Conservation (phyloP, 2,113 vertebrate genomes). For the Sitta europaea region DNA sequence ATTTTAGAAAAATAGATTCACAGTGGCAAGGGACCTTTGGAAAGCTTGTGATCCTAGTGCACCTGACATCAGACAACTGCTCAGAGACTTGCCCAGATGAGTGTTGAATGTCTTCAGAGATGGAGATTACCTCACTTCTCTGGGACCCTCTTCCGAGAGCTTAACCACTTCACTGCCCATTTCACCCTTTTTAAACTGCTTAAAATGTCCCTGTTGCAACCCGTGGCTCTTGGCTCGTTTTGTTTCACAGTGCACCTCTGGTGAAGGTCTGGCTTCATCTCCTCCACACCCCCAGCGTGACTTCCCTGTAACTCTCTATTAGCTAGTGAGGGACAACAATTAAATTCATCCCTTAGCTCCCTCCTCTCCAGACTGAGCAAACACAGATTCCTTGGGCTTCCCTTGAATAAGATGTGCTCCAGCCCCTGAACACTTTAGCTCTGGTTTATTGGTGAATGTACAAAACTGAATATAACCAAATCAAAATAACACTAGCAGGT, state of each 20-base stretch:
- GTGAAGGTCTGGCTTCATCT: neutral
- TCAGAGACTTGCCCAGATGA: neutral
- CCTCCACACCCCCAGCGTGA: neutral
- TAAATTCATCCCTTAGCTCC: neutral
- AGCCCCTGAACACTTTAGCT: neutral
- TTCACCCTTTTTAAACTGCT: neutral
- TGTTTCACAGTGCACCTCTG: neutral
- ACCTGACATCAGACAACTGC: neutral
- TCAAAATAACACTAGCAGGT: neutral
- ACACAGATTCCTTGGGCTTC: neutral
- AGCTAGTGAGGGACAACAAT: neutral
- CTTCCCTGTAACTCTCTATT: neutral
- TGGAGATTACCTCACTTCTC: neutral
- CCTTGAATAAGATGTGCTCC: neutral
- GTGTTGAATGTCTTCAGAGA: neutral
- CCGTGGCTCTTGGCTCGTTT: accelerated
- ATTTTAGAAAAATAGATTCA: neutral
- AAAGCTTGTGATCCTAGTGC: neutral
- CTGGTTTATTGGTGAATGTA: neutral
- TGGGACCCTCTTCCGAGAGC: neutral
- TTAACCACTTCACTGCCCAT: neutral
- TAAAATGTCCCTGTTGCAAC: neutral
- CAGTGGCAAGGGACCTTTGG: neutral
- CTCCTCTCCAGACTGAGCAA: neutral
- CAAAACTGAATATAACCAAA: neutral